These are phyloP conservation scores for Tupaia tana DNA, from an alignment of 2,113 vertebrate genomes.

Conservation along the genomic window DNA sequence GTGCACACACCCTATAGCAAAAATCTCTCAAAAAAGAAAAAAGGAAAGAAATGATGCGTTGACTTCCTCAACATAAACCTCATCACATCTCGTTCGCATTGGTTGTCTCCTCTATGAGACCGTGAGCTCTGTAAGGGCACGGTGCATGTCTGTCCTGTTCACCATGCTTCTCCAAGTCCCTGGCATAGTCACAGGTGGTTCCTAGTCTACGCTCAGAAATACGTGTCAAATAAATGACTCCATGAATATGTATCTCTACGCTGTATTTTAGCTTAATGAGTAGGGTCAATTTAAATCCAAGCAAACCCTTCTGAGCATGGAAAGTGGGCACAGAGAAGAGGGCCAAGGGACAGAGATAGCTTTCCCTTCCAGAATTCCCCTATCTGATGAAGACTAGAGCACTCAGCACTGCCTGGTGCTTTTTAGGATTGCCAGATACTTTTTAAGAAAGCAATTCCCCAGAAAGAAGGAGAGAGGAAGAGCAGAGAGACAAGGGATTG, in stretches of 20 bases:
- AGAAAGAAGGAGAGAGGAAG: background rate
- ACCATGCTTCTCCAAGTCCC: background rate
- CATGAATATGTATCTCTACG: background rate
- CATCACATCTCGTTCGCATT: background rate
- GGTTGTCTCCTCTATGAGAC: background rate
- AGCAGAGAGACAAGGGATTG: background rate
- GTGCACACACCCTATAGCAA: no score
- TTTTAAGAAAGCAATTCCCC: background rate
- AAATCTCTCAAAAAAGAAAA: no score
- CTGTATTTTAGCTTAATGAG: background rate
- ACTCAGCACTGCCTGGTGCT: background rate
- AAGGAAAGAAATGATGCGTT: background rate
- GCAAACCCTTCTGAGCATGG: background rate
- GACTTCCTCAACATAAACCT: background rate
- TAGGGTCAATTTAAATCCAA: background rate
- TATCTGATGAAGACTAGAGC: background rate
- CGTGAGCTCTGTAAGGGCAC: background rate
- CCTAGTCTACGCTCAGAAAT: background rate
- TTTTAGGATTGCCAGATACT: background rate
- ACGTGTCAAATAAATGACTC: background rate
- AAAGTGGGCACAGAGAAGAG: background rate
- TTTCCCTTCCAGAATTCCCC: constrained; percentile 3
- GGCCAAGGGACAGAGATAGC: background rate
- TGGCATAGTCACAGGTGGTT: background rate
- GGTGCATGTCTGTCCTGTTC: background rate